Evolutionary conservation across 2,797 vertebrate genomes (phyloP).

Genomic region (Sphenodon punctatus): DNA sequence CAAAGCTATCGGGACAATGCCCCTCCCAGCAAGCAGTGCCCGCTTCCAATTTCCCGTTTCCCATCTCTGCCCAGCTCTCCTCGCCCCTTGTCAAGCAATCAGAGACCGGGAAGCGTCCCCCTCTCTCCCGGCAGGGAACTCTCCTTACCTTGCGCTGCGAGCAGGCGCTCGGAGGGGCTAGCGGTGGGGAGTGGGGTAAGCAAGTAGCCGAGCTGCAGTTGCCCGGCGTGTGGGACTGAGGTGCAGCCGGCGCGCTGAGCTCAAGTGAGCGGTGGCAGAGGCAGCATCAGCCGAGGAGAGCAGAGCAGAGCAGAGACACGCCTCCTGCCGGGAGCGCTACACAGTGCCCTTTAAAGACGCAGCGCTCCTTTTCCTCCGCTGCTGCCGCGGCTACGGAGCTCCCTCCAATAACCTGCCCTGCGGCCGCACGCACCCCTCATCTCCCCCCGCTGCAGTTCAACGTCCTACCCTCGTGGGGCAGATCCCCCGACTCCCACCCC

Average conservation of each 20-base stretch:
- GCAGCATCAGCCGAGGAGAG: background rate
- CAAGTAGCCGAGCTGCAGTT: constrained; percentile 3
- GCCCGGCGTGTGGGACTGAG: constrained; percentile 1
- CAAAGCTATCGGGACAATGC: constrained; percentile 15
- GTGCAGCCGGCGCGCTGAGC: constrained; percentile 64
- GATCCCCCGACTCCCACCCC: background rate
- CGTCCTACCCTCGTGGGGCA: background rate
- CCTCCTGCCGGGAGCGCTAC: constrained; percentile 84
- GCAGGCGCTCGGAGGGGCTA: constrained; percentile 7
- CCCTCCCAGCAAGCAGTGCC: background rate
- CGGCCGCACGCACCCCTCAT: rapidly evolving
- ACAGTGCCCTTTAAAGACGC: constrained; percentile 75
- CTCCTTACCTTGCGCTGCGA: constrained; percentile 57
- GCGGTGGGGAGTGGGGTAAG: constrained; percentile 37
- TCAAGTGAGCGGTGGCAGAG: constrained; percentile 58
- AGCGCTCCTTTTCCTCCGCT: constrained; percentile 40
- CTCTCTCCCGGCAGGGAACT: background rate
- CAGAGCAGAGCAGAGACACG: constrained; percentile 77
- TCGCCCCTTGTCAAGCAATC: too few species aligned
- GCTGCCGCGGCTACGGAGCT: background rate
- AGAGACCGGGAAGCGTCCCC: too few species aligned
- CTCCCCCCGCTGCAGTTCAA: background rate
- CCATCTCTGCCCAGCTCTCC: too few species aligned
- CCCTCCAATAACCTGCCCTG: background rate
- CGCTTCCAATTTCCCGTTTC: too few species aligned